A percentile compares a stretch with the other conserved stretches of the same genome.
phyloP scores from a whole-genome alignment of 2,797 vertebrate genomes.

The Tachyglossus aculeatus region DNA sequence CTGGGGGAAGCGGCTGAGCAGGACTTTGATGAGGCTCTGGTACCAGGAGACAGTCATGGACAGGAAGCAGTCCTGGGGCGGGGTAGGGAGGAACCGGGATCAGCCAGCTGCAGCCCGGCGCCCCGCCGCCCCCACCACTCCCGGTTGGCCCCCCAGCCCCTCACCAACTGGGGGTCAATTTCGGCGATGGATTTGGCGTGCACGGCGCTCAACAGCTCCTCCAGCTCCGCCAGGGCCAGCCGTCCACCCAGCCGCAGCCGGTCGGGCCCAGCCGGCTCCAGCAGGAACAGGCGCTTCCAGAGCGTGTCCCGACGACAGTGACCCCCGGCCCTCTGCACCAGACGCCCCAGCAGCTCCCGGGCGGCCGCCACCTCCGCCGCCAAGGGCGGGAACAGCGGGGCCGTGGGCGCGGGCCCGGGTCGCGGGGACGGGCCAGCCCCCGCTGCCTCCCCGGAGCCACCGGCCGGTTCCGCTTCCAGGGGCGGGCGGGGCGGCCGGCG shows the following conservation, averaged over 20 bases:
- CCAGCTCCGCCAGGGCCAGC: constrained; percentile 88
- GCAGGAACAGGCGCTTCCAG: constrained; percentile 95
- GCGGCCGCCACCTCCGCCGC: constrained; percentile 87
- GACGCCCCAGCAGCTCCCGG: constrained; percentile 85
- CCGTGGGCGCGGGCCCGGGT: constrained; percentile 77
- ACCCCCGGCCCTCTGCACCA: constrained; percentile 92
- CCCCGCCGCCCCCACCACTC: neutral
- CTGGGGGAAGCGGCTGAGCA: constrained; percentile 93
- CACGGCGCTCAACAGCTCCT: constrained; percentile 92
- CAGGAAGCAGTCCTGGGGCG: constrained; percentile 89
- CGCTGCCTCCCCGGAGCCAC: constrained; percentile 66
- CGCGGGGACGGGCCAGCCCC: constrained; percentile 43
- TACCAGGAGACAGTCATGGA: constrained; percentile 98
- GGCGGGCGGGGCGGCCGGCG: constrained; percentile 89
- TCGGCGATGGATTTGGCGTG: constrained; percentile 92
- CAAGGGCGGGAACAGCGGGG: constrained; percentile 88
- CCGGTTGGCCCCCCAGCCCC: constrained; percentile 3
- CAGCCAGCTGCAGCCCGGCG: neutral
- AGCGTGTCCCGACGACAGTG: constrained; percentile 96
- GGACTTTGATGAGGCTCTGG: constrained; percentile 95
- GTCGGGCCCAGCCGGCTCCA: constrained; percentile 91
- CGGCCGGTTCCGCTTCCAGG: constrained; percentile 69
- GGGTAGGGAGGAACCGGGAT: neutral
- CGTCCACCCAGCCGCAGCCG: constrained; percentile 92
- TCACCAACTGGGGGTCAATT: constrained; percentile 95